Base-by-base conservation (phyloP, 2,888 invertebrate species). In the Caprella mutica region DNA sequence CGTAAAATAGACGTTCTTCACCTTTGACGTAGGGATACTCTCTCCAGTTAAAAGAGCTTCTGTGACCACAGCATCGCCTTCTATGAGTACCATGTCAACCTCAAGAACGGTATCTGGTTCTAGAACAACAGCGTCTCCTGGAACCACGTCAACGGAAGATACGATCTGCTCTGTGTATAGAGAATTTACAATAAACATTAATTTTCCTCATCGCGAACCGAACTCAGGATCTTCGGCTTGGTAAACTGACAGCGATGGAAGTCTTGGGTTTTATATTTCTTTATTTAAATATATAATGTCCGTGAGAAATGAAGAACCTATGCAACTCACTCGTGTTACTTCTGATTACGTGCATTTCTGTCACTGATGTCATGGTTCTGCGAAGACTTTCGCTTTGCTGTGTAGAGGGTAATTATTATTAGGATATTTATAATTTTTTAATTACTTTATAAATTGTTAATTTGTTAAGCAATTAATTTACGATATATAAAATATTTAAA, bases 1-100 rank as follows among this genome's bases (percentile, higher is more conserved):
- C n/a, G n/a, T n/a, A n/a, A n/a, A n/a, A n/a, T n/a, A n/a, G n/a
- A n/a, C n/a, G n/a, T n/a, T n/a, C n/a, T n/a, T 44, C 23, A 69
- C 68, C 61, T 70, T 71, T 5, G 69, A 68, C 43, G 69, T 66
- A 1, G 70, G 70, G 1, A 69, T 52, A 29, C 62, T 63, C 55
- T 68, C 68, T 71, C 75, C 76, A 55, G 77, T 77, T 3, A 77
- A 69, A 72, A 76, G 74, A 66, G 75, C 74, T 67, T 77, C 77
- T 65, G 76, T 75, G n/a, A 77, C 74, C 50, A 76, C 75, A 59
- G 73, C 74, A 27, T 71, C 73, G 2, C 77, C 77, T 12, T 72
- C 68, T 8, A 76, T 65, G 0, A 77, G 69, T 0, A 76, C 74
- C 27, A 75, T 76, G 66, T 77, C 77, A 68, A 76, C 76, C 33